Evolutionary conservation across 1,140 invertebrate species (phyloP).

Genomic region (Potamilus streckersoni): DNA sequence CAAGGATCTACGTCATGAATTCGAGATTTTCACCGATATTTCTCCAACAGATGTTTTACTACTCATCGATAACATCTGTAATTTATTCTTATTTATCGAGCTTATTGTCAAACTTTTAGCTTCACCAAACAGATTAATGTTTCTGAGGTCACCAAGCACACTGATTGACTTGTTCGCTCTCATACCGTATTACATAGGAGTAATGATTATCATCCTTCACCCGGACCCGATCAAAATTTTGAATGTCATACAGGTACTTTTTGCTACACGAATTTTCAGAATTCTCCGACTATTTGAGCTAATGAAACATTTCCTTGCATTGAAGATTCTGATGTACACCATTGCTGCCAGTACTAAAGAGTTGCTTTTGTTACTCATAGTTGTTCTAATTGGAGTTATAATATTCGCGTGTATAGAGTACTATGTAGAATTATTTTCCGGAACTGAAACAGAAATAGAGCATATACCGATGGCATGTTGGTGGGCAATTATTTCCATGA

Average conservation of each 20-base stretch:
- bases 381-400: constrained; percentile 49
- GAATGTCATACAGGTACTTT: constrained; percentile 35
- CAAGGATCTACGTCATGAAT: constrained; percentile 22
- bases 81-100: constrained; percentile 39
- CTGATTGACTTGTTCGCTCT: constrained; percentile 46
- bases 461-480: constrained; percentile 56
- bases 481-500: constrained; percentile 63
- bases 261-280: constrained; percentile 43
- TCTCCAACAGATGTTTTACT: constrained; percentile 25
- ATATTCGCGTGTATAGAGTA: constrained; percentile 55
- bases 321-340: constrained; percentile 53
- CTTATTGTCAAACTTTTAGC: constrained; percentile 55
- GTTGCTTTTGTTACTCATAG: constrained; percentile 45
- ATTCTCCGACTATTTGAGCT: constrained; percentile 50
- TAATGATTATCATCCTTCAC: constrained; percentile 63
- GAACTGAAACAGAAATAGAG: constrained; percentile 23
- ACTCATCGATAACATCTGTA: constrained; percentile 37
- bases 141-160: constrained; percentile 36
- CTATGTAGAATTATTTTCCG: constrained; percentile 45
- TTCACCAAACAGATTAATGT: constrained; percentile 63
- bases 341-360: constrained; percentile 53
- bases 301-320: constrained; percentile 50
- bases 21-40: constrained; percentile 33
- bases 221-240: constrained; percentile 41
- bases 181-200: constrained; percentile 49